A percentile compares a stretch with the other conserved stretches of the same genome.
Conservation (phyloP, 2,113 vertebrate genomes). For the Garra rufa region DNA sequence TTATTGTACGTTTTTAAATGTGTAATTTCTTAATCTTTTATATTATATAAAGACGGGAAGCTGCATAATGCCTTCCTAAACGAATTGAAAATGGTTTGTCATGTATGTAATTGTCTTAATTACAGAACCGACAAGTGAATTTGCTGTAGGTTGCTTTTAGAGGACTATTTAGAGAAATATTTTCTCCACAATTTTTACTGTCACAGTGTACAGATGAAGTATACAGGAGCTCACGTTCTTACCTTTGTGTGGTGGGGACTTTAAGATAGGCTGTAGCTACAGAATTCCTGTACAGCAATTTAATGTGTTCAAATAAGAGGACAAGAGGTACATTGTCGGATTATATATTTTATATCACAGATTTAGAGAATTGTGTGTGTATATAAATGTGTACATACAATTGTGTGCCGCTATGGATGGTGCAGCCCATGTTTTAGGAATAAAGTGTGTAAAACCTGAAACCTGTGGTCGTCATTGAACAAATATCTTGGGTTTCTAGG, state of each 20-base stretch:
- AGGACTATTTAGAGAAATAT: slow-evolving; percentile 92
- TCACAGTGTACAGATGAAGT: slow-evolving; percentile 96
- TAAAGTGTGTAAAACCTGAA: slow-evolving; percentile 82
- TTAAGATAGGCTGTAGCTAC: slow-evolving; percentile 96
- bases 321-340: slow-evolving; percentile 95
- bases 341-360: slow-evolving; percentile 99
- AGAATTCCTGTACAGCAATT: slow-evolving; percentile 99
- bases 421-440: slow-evolving; percentile 97
- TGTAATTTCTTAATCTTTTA: slow-evolving; percentile 99
- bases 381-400: slow-evolving; percentile 79
- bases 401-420: slow-evolving; percentile 96
- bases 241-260: slow-evolving; percentile 93
- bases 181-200: slow-evolving; percentile 99
- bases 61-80: slow-evolving; percentile 96
- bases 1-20: slow-evolving; percentile 99
- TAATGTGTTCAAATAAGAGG: slow-evolving; percentile 95
- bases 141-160: slow-evolving; percentile 99
- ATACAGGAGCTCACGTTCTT: slow-evolving; percentile 84
- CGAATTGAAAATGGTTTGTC: slow-evolving; percentile 98
- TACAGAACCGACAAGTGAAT: slow-evolving; percentile 83
- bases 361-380: slow-evolving; percentile 87
- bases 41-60: slow-evolving; percentile 95
- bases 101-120: slow-evolving; percentile 99
- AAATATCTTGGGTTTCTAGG: not conserved
- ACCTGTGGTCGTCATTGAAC: slow-evolving; percentile 1